Conservation (phyloP, 2,888 invertebrate species). For the Pocota personata region DNA sequence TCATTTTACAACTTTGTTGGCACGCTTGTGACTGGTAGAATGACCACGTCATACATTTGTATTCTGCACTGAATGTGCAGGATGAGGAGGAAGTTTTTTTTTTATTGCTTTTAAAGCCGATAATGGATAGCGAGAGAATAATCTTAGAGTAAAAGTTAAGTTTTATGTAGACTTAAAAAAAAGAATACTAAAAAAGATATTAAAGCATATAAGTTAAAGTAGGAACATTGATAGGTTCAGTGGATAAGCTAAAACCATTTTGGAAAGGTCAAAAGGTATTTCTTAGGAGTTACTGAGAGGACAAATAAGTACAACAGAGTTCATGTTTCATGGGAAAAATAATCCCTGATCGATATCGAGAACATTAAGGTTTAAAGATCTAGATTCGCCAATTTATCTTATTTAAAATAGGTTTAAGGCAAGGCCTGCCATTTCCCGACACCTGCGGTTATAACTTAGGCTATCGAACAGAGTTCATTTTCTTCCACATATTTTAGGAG, state of each 20-base stretch:
- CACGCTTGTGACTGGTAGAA: slow-evolving; percentile 44
- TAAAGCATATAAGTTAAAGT: neutral
- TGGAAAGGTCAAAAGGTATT: neutral
- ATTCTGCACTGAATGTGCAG: neutral
- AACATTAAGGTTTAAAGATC: too few species aligned
- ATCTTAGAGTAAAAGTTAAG: neutral
- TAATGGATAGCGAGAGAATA: slow-evolving; percentile 15
- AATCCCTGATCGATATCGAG: too few species aligned
- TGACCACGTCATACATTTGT: slow-evolving; percentile 40
- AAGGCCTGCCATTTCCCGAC: too few species aligned
- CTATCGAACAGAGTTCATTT: too few species aligned
- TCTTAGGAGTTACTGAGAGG: too few species aligned
- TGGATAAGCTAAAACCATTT: neutral
- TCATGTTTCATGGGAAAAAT: too few species aligned
- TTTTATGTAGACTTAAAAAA: neutral
- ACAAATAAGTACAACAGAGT: too few species aligned
- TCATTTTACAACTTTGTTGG: slow-evolving; percentile 42
- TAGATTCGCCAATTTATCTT: too few species aligned
- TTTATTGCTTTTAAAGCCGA: slow-evolving; percentile 24
- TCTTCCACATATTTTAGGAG: too few species aligned
- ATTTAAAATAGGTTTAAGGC: too few species aligned
- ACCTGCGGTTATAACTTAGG: too few species aligned
- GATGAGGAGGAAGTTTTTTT: slow-evolving; percentile 20
- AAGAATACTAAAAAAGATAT: neutral
- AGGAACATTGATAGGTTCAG: neutral